phyloP scores from a whole-genome alignment of 2,888 invertebrate species.

The Habrosyne pyritoides region DNA sequence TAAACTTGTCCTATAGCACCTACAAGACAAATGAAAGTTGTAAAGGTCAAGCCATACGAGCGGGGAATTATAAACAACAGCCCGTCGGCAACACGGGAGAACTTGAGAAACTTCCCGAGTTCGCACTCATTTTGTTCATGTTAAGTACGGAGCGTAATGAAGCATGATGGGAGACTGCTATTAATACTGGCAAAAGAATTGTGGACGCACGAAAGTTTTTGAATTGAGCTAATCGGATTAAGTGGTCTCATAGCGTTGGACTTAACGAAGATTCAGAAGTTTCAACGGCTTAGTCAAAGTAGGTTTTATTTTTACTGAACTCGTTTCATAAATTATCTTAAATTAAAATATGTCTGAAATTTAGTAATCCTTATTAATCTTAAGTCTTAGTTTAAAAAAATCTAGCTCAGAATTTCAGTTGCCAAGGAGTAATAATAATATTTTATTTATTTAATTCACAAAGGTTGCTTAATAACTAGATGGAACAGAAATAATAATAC shows the following conservation, averaged over 20 bases:
- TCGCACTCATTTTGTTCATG: slow-evolving; percentile 37
- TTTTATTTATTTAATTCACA: no score
- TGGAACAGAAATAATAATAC: no score
- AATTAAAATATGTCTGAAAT: slow-evolving; percentile 20
- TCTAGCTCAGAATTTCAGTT: no score
- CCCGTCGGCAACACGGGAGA: slow-evolving; percentile 21
- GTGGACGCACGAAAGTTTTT: slow-evolving; percentile 27
- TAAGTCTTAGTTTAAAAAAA: no score
- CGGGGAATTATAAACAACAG: slow-evolving; percentile 40
- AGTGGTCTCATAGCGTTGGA: slow-evolving; percentile 12
- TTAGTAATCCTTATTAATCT: neutral
- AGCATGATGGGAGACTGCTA: slow-evolving; percentile 7
- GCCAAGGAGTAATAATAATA: no score
- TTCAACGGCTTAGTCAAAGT: slow-evolving; percentile 19
- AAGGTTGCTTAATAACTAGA: no score
- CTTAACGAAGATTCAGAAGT: slow-evolving; percentile 17
- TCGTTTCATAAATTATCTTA: slow-evolving; percentile 17
- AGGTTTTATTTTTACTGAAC: slow-evolving; percentile 17
- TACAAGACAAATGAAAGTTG: slow-evolving; percentile 40
- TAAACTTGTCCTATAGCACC: slow-evolving; percentile 31
- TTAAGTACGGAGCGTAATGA: slow-evolving; percentile 22
- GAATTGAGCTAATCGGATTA: slow-evolving; percentile 36
- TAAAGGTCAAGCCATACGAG: slow-evolving; percentile 33
- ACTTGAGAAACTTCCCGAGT: slow-evolving; percentile 40
- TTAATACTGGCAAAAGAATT: slow-evolving; percentile 24